These are phyloP conservation scores for Sarcophaga variegata DNA, from an alignment of 2,888 invertebrate species.

Conservation along the genomic window DNA sequence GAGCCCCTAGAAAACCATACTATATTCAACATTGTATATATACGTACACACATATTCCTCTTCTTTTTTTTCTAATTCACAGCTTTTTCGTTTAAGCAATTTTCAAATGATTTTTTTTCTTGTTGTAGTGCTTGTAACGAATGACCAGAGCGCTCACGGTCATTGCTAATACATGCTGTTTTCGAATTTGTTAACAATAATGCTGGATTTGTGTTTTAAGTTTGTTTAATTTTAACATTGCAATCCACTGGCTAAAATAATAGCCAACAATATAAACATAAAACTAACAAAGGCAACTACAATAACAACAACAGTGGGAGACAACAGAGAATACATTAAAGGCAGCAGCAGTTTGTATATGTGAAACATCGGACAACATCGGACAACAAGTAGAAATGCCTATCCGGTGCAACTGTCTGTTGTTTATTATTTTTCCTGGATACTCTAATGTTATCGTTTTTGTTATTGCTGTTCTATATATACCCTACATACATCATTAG, in stretches of 20 bases:
- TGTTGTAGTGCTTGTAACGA: background rate
- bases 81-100: slow-evolving; percentile 42
- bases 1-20: too few species aligned
- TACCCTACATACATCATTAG: too few species aligned
- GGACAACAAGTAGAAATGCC: background rate
- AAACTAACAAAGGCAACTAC: background rate
- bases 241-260: slow-evolving; percentile 35
- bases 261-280: slow-evolving; percentile 14
- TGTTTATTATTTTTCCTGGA: background rate
- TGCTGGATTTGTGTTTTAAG: slow-evolving; percentile 68
- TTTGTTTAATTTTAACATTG: slow-evolving; percentile 50
- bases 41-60: slow-evolving; percentile 12
- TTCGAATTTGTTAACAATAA: slow-evolving; percentile 68
- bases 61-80: slow-evolving; percentile 13
- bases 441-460: background rate
- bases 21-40: background rate
- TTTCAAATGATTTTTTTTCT: slow-evolving; percentile 24
- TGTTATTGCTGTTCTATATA: background rate
- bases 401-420: slow-evolving; percentile 62
- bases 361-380: too few species aligned
- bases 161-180: slow-evolving; percentile 64
- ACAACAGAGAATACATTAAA: background rate
- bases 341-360: too few species aligned
- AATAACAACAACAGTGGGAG: background rate
- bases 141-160: slow-evolving; percentile 56